These are phyloP conservation scores for Coturnix japonica DNA, from an alignment of 2,113 vertebrate genomes.

Conservation along the genomic window DNA sequence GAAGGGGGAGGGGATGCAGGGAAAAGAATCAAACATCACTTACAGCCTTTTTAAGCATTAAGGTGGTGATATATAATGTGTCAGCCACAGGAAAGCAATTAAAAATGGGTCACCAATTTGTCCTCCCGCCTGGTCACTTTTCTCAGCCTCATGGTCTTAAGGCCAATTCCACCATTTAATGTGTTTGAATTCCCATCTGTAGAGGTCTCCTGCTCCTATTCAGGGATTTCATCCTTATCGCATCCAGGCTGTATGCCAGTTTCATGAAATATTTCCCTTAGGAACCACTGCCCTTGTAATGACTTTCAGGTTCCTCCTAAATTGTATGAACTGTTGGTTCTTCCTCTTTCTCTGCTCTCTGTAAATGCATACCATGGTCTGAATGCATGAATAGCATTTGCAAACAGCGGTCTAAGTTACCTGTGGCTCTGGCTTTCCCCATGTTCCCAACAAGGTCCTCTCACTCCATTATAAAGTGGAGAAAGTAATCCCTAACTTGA, in stretches of 20 bases:
- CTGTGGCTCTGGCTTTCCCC: background rate
- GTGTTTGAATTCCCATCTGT: background rate
- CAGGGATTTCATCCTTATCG: background rate
- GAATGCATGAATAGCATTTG: background rate
- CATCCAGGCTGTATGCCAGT: background rate
- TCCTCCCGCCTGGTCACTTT: fast-evolving
- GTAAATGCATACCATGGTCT: background rate
- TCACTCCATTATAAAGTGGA: background rate
- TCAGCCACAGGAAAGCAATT: background rate
- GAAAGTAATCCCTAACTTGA: background rate
- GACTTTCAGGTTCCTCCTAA: background rate
- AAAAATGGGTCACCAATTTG: background rate
- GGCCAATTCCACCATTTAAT: background rate
- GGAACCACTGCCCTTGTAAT: background rate
- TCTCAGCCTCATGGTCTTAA: background rate
- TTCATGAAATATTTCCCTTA: background rate
- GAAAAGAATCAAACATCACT: background rate
- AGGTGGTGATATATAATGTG: background rate
- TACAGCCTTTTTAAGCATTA: background rate
- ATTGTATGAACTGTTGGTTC: background rate
- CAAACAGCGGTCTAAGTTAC: background rate
- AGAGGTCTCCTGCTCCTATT: fast-evolving
- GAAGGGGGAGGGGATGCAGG: background rate
- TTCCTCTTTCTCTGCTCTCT: background rate
- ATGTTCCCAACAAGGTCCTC: background rate